Conservation (phyloP, 2,888 invertebrate species). For the Calameuta idolon region DNA sequence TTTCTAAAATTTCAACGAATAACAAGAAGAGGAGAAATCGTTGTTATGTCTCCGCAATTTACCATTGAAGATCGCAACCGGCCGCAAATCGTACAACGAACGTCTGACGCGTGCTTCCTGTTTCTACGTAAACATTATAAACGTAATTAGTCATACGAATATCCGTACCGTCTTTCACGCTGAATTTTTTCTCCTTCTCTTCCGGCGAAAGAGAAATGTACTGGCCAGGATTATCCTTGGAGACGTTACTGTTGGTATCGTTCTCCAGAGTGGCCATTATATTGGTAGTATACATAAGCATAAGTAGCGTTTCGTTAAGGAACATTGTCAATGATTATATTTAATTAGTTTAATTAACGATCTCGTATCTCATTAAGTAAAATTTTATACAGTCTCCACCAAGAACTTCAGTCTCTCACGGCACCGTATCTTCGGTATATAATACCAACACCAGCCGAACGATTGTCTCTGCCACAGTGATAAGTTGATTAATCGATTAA, state of each 20-base stretch:
- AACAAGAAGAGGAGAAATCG: background rate
- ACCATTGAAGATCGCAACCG: background rate
- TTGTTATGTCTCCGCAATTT: background rate
- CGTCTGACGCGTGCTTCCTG: background rate
- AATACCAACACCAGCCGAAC: background rate
- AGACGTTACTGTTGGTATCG: constrained; percentile 32
- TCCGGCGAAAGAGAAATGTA: constrained; percentile 52
- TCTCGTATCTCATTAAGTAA: background rate
- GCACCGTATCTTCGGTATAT: background rate
- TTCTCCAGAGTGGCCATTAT: constrained; percentile 52
- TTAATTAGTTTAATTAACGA: background rate
- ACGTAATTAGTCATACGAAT: background rate
- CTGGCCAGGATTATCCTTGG: constrained; percentile 21
- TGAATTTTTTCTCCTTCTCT: constrained; percentile 54
- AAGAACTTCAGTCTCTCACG: background rate
- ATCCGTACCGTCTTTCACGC: constrained; percentile 53
- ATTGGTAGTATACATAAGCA: constrained; percentile 55
- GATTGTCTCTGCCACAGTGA: background rate
- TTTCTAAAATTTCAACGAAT: constrained; percentile 9
- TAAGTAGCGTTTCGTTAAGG: constrained; percentile 54
- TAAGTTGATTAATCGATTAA: background rate
- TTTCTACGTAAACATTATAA: background rate
- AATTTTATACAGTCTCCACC: background rate
- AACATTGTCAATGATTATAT: constrained; percentile 40
- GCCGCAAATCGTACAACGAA: background rate